A percentile compares a stretch with the other conserved stretches of the same genome.
phyloP scores from a whole-genome alignment of 2,797 vertebrate genomes.

The Garrulus glandarius region DNA sequence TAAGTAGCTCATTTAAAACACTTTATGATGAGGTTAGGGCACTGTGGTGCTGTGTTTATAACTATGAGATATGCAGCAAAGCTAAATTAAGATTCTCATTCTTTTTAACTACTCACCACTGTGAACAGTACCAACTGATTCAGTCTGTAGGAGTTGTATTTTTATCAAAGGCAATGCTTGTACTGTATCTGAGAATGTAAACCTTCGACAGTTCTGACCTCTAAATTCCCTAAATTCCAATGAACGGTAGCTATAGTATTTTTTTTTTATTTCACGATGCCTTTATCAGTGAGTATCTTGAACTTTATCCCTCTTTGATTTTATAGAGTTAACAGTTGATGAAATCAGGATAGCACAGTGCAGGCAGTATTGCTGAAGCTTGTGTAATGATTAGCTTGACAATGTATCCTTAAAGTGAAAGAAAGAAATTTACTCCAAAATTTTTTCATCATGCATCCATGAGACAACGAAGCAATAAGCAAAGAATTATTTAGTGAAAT shows the following conservation, averaged over 20 bases:
- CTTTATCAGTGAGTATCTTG: conserved; percentile 63
- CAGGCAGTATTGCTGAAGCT: background rate
- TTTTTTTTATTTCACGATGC: conserved; percentile 44
- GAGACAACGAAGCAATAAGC: background rate
- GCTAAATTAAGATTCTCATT: background rate
- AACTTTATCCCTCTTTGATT: conserved; percentile 71
- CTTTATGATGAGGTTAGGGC: background rate
- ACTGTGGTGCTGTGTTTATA: background rate
- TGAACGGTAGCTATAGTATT: conserved; percentile 57
- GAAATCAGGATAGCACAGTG: conserved; percentile 36
- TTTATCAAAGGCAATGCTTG: background rate
- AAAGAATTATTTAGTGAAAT: background rate
- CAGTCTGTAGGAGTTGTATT: background rate
- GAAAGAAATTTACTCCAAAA: background rate
- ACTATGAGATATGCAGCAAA: background rate
- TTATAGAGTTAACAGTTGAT: conserved; percentile 64
- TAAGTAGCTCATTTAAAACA: background rate
- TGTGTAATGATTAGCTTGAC: conserved; percentile 43
- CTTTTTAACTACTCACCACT: background rate
- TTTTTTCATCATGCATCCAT: background rate
- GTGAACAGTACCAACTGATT: background rate
- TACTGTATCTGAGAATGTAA: conserved; percentile 6
- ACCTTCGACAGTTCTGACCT: conserved; percentile 44
- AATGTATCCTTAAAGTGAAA: conserved; percentile 29
- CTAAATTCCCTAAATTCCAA: conserved; percentile 60